These are phyloP conservation scores for Apis dorsata DNA, from an alignment of 1,140 invertebrate species.

Conservation along the genomic window DNA sequence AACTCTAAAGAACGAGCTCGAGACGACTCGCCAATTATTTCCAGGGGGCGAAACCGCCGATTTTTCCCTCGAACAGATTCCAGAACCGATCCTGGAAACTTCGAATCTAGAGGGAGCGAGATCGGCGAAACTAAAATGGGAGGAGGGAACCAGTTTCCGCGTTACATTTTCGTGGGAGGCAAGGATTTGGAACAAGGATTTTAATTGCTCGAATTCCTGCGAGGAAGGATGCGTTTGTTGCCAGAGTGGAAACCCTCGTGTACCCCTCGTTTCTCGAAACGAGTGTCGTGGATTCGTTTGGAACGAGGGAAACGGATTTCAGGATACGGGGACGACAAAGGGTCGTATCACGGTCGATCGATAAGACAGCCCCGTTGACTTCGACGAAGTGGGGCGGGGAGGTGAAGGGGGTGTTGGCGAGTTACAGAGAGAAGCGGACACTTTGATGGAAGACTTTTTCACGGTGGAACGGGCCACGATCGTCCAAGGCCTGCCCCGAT, in stretches of 20 bases:
- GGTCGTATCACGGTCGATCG: constrained; percentile 43
- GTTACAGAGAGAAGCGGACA: constrained; percentile 38
- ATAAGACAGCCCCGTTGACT: constrained; percentile 52
- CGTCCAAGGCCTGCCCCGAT: constrained; percentile 16
- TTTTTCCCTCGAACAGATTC: not conserved
- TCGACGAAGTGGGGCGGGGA: constrained; percentile 6
- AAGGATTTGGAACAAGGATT: not conserved
- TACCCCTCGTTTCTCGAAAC: no score
- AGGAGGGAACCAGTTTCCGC: not conserved
- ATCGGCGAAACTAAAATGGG: not conserved
- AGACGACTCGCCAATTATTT: no score
- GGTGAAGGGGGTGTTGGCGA: not conserved
- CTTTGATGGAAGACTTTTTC: constrained; percentile 55
- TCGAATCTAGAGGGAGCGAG: not conserved
- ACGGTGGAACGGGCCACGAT: constrained; percentile 39
- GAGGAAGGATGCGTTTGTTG: not conserved
- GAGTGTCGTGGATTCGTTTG: not conserved
- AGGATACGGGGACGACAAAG: constrained; percentile 54
- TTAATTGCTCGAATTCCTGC: constrained; percentile 11
- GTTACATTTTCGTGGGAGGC: not conserved
- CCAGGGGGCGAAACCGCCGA: no score
- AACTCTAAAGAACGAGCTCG: no score
- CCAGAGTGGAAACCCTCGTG: no score
- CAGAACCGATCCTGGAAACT: no score
- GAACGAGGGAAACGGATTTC: constrained; percentile 35